Base-by-base conservation (phyloP, 2,888 invertebrate genomes). In the Polia nebulosa region DNA sequence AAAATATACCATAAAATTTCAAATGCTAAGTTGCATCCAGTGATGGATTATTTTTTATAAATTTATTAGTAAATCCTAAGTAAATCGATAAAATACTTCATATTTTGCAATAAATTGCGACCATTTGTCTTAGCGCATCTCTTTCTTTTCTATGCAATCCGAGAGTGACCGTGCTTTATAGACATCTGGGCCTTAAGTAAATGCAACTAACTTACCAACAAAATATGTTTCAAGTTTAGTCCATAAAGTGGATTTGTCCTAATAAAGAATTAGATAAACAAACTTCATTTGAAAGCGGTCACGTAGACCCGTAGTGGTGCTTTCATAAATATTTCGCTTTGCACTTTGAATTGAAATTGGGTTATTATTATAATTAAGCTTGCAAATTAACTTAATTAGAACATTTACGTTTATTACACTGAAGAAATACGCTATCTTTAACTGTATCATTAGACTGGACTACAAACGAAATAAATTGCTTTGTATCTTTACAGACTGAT, bases 351-450 rank as follows among this genome's bases (percentile, higher is more conserved):
- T 86, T 82, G 80, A 73, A 86, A 87, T 84, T 63, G 81, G 70
- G 59, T 73, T 83, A 84, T 85, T 84, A 85, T 86, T 85, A 76
- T 81, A 87, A 84, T 87, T 76, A 66, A 56, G 64, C 67, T 55
- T 62, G 55, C 61, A 76, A 77, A 74, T 78, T 74, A 49, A 77
- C 52, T 61, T 62, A 62, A 76, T 62, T 73, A 44, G 65, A 61
- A 36, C 44, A 59, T 71, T 79, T 68, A 60, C 32, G 25, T 72
- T 66, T 59, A 76, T 76, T 68, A 34, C 47, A 2, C 34, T 41
- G 20, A 29, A 66, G 55, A 67, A 62, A 29, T 36, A 53, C 20
- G 55, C 51, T 62, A 64, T 57, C 29, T 74, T 9, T 59, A 32
- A 22, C n/a, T 56, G 22, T 29, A 47, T 41, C 41, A 67, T 62